Evolutionary conservation across 2,113 vertebrate species (phyloP).

Genomic region (Leptocoma aspasia): DNA sequence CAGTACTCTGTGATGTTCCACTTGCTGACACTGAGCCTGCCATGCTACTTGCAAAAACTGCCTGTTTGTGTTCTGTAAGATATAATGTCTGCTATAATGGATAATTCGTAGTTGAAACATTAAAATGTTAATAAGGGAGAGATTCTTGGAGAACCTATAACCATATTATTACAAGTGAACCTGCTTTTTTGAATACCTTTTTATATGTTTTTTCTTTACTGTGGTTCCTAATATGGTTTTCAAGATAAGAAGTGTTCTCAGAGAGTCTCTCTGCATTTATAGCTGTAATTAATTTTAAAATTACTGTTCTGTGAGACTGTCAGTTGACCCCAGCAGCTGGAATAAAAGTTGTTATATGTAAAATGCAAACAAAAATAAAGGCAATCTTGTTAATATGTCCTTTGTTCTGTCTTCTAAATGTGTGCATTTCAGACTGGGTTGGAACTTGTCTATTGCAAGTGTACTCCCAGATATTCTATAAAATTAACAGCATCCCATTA

Average conservation of each 20-base stretch:
- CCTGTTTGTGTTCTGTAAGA: background rate
- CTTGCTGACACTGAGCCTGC: background rate
- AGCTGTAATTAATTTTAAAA: background rate
- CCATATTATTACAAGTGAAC: background rate
- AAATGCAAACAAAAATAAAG: conserved; percentile 19
- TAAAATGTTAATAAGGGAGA: background rate
- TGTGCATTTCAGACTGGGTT: background rate
- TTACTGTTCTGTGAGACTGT: background rate
- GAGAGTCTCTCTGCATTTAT: background rate
- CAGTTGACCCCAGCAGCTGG: background rate
- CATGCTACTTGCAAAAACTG: background rate
- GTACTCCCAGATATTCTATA: background rate
- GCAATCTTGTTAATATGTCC: background rate
- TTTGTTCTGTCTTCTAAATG: background rate
- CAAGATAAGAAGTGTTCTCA: background rate
- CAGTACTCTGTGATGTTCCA: background rate
- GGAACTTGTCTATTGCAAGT: background rate
- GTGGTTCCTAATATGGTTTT: background rate
- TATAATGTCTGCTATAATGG: background rate
- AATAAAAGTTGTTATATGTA: background rate
- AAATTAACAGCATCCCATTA: background rate
- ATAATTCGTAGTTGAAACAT: background rate
- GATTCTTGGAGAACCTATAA: background rate
- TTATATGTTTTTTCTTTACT: background rate
- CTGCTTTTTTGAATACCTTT: conserved; percentile 7